Percentiles rank a stretch among this genome's conserved stretches.
Conservation (phyloP, 2,113 vertebrate genomes). For the Laticauda colubrina region DNA sequence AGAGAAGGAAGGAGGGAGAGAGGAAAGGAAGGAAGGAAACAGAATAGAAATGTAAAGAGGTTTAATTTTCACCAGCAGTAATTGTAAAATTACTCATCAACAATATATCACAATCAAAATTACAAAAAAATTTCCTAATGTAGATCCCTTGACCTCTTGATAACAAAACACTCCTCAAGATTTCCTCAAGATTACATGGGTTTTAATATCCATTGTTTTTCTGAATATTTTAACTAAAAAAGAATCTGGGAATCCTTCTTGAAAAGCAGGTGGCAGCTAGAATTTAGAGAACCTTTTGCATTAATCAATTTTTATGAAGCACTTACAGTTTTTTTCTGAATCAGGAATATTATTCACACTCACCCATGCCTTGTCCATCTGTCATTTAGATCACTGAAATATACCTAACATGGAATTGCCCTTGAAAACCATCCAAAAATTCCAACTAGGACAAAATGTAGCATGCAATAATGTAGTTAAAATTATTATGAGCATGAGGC, state of each 20-base stretch:
- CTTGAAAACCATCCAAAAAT: not conserved
- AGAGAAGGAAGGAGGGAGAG: too few relatives aligned
- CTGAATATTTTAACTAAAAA: not conserved
- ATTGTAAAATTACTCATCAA: slow-evolving; percentile 43
- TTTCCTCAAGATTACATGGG: not conserved
- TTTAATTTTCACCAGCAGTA: slow-evolving; percentile 45
- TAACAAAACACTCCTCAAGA: not conserved
- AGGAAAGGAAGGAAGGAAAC: slow-evolving; percentile 32
- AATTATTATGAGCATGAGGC: not conserved
- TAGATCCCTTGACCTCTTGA: slow-evolving; percentile 8
- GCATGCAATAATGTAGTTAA: not conserved
- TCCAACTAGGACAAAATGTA: not conserved
- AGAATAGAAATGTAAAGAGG: slow-evolving; percentile 55
- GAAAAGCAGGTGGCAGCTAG: not conserved
- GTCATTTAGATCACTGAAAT: not conserved
- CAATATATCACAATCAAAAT: slow-evolving; percentile 44
- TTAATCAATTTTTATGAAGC: not conserved
- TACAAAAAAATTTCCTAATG: slow-evolving; percentile 37
- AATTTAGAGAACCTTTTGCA: not conserved
- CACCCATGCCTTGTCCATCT: not conserved
- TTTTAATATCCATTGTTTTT: not conserved
- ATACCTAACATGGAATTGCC: not conserved
- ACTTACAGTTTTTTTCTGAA: not conserved
- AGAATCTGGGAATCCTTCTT: not conserved
- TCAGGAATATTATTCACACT: not conserved